A percentile compares a stretch with the other conserved stretches of the same genome.
Conservation (phyloP, 2,797 vertebrate genomes). For the Mastacembelus armatus region DNA sequence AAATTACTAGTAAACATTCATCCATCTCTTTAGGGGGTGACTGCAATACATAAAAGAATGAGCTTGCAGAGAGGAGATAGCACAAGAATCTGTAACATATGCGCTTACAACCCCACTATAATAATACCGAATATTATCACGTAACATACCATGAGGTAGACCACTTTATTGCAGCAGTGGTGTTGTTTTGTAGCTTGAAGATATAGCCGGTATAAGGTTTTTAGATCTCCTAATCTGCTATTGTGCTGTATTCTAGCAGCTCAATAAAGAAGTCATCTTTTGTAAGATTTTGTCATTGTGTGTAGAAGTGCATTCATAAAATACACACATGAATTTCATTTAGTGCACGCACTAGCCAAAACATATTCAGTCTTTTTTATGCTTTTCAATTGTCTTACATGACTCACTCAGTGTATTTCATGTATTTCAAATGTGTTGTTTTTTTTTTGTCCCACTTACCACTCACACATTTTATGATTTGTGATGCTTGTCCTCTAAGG, state of each 20-base stretch:
- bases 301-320: background rate
- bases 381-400: slow-evolving; percentile 27
- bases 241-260: slow-evolving; percentile 4
- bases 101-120: slow-evolving; percentile 22
- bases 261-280: slow-evolving; percentile 20
- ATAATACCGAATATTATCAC: slow-evolving; percentile 30
- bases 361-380: slow-evolving; percentile 17
- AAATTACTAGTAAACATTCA: slow-evolving; percentile 54
- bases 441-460: slow-evolving; percentile 19
- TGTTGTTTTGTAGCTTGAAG: slow-evolving; percentile 39
- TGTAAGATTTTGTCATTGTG: background rate
- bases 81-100: slow-evolving; percentile 50
- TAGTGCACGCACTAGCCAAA: slow-evolving; percentile 3
- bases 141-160: slow-evolving; percentile 16
- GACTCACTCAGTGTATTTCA: slow-evolving; percentile 39
- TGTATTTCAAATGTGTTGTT: slow-evolving; percentile 24
- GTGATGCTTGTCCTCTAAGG: slow-evolving; percentile 47
- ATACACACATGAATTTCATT: background rate
- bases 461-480: slow-evolving; percentile 14
- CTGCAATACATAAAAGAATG: slow-evolving; percentile 46
- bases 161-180: slow-evolving; percentile 13
- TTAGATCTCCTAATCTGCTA: slow-evolving; percentile 4
- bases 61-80: slow-evolving; percentile 23
- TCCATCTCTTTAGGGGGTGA: slow-evolving; percentile 59
- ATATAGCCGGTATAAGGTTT: slow-evolving; percentile 27